These are phyloP conservation scores for Bubalus kerabau DNA, from an alignment of 2,113 vertebrate genomes.

Conservation along the genomic window DNA sequence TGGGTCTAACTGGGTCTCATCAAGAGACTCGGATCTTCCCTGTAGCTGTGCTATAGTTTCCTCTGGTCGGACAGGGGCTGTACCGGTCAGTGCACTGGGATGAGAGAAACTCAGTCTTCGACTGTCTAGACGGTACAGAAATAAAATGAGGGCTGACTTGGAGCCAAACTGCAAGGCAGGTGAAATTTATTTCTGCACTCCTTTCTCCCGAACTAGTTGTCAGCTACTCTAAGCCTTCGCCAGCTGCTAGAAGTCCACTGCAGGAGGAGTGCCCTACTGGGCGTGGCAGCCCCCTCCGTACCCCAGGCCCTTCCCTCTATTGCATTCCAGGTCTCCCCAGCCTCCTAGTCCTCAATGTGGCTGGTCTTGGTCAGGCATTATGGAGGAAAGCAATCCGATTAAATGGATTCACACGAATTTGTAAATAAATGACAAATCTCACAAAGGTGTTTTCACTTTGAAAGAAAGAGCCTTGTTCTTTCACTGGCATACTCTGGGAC, in stretches of 20 bases:
- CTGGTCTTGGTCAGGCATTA: neutral
- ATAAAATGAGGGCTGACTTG: neutral
- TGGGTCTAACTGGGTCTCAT: conserved; percentile 1
- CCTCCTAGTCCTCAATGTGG: neutral
- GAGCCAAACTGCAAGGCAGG: neutral
- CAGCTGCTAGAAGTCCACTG: neutral
- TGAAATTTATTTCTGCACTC: neutral
- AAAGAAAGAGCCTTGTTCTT: neutral
- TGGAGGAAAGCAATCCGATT: neutral
- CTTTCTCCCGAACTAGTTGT: neutral
- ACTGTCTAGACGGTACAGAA: conserved; percentile 24
- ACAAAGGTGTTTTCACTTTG: neutral
- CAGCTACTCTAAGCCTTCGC: neutral
- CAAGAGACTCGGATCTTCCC: neutral
- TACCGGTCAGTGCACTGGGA: neutral
- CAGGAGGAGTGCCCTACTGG: neutral
- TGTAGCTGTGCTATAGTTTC: neutral
- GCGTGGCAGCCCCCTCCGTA: neutral
- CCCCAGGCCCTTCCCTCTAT: neutral
- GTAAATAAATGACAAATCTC: neutral
- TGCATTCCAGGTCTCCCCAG: neutral
- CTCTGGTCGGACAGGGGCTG: neutral
- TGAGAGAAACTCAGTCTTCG: neutral
- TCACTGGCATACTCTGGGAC: neutral
- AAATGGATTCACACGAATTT: neutral